Conservation (phyloP, 2,797 vertebrate genomes). For the Poeciliopsis presidionis region DNA sequence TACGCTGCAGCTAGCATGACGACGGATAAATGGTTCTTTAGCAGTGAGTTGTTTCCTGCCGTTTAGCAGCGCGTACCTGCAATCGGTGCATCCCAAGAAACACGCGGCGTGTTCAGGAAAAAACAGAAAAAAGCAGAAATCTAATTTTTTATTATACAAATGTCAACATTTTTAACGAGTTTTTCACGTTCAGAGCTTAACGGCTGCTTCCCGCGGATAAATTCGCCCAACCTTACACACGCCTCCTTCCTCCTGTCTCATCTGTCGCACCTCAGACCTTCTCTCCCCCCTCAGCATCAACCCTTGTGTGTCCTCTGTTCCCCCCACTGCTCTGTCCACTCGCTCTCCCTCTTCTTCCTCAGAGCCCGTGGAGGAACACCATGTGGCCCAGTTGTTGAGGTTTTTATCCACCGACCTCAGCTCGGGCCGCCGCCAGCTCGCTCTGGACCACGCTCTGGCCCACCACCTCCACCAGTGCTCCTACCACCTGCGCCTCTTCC, state of each 20-base stretch:
- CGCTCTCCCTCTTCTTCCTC: slow-evolving; percentile 84
- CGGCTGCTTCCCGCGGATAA: too few species aligned
- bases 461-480: slow-evolving; percentile 98
- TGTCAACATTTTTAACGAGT: too few species aligned
- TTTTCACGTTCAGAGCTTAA: too few species aligned
- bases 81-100: too few species aligned
- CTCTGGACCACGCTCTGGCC: slow-evolving; percentile 91
- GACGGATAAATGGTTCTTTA: too few species aligned
- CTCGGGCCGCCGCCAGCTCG: slow-evolving; percentile 85
- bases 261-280: slow-evolving; percentile 20
- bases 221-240: not conserved
- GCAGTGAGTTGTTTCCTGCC: too few species aligned
- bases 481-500: slow-evolving; percentile 99
- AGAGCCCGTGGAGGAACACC: slow-evolving; percentile 93
- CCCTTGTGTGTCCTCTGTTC: slow-evolving; percentile 54
- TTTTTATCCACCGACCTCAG: slow-evolving; percentile 91
- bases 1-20: too few species aligned
- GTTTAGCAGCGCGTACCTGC: too few species aligned
- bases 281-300: slow-evolving; percentile 33
- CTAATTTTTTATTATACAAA: too few species aligned
- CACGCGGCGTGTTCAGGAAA: too few species aligned
- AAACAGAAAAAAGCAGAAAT: too few species aligned
- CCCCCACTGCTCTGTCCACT: slow-evolving; percentile 70
- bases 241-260: slow-evolving; percentile 18
- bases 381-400: slow-evolving; percentile 93